Evolutionary conservation across 2,797 vertebrate genomes (phyloP), one percentile per base, ranked within the genome.

Genomic region (Peromyscus nudipes): DNA sequence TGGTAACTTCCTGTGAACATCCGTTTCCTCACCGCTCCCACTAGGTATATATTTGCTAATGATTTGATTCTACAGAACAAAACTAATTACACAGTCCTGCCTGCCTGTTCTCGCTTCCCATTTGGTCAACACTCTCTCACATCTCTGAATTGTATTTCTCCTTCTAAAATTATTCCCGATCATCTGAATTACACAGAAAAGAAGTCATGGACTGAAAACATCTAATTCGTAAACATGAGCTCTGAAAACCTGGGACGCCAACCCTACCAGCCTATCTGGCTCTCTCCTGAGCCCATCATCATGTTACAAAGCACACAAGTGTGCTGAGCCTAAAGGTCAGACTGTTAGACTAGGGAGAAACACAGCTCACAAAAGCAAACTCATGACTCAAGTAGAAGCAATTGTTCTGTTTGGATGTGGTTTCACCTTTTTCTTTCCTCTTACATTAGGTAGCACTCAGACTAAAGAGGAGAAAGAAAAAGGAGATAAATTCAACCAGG

Each of bases 11-110:
- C 69, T 79, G 69, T 77, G 37, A 95, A 86, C 94, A 94, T 73
- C 94, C 83, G 96, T 62, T 98, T 98, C 96, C 96, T 96, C 67
- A 93, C 96, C 96, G 93, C 97, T 96, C 97, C 98, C 89, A 93
- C 31, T 97, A 81, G 96, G 96, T 81, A 97, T 83, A 97, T 97
- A 98, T 98, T 97, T 98, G 94, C 95, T 93, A 96, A 77, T 86
- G 97, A 94, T 85, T 97, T 75, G 83, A 76, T 94, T 95, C 94
- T 83, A 88, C 49, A 96, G 81, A 97, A 82, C 95, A 91, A 92
- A 93, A 93, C 89, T 94, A 90, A 83, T 89, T 94, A 96, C 88
- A 95, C 62, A 94, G 94, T 84, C 52, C 52, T 52, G 52, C 43
- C 75, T 64, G 80, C 76, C 80, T 94, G 65, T 92, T 94, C 82